Conservation (phyloP, 2,888 invertebrate genomes). For the Mythimna loreyi region DNA sequence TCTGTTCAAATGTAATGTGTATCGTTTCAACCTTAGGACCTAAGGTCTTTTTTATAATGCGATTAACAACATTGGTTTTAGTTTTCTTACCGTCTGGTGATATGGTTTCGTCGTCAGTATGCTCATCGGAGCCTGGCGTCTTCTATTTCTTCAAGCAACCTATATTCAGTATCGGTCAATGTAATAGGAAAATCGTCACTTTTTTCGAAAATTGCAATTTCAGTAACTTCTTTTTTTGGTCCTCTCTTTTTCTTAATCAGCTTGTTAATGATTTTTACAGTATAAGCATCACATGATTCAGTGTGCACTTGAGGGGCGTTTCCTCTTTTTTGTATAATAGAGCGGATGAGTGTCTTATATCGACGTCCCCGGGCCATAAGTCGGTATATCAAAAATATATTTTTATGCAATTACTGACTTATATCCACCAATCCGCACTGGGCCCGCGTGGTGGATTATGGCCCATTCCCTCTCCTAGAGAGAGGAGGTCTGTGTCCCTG, state of each 20-base stretch:
- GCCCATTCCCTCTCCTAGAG: no score
- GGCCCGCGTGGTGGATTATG: no score
- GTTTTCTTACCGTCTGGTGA: not conserved
- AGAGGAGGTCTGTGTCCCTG: no score
- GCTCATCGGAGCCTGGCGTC: not conserved
- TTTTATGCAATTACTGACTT: no score
- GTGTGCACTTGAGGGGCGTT: not conserved
- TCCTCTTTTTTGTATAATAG: no score
- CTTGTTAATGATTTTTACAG: not conserved
- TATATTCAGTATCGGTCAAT: not conserved
- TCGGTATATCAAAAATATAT: no score
- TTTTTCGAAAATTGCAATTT: not conserved
- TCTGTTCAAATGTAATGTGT: slow-evolving; percentile 42
- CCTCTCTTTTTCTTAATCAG: not conserved
- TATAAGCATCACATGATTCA: not conserved
- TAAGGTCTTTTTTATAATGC: slow-evolving; percentile 7
- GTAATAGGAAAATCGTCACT: not conserved
- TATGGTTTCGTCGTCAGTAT: not conserved
- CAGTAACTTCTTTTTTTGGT: not conserved
- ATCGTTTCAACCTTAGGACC: slow-evolving; percentile 64
- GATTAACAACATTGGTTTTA: no score
- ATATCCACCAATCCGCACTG: no score
- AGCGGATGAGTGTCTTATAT: no score
- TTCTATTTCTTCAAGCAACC: not conserved
- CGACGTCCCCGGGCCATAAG: no score